Evolutionary conservation across 2,888 invertebrate species (phyloP), one percentile per base, ranked within the genome.

Genomic region (Drosophila helvetica): DNA sequence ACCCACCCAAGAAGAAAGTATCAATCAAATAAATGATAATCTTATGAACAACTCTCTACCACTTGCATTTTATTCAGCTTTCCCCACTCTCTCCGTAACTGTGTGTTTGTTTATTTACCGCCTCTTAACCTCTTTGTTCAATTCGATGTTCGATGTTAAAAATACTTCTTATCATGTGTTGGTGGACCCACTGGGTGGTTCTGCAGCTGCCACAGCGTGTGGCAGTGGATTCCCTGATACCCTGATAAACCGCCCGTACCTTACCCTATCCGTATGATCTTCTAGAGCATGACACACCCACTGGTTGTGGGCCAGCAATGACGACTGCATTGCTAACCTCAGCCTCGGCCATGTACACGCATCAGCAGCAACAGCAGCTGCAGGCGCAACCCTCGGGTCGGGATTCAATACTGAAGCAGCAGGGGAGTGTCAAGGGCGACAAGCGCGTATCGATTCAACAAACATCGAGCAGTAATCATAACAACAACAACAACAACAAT

Each of bases 321-420:
- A 72, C 53, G 12, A 52, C 62, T 10, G 51, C 72, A 25, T 62
- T 70, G 55, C 42, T 72, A 8, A 56, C 59, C 33, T 46, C 59
- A 1, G 45, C 47, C 38, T 38, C 38, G 38, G 38, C 38, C 38
- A 38, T 38, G 38, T 38, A 38, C 38, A 38, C 38, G 38, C 38
- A 38, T 38, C 77, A 65, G 62, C 74, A 30, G 63, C 75, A 27
- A 61, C 75, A 15, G 68, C 78, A 17, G 58, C 27, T 18, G 50
- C 64, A 52, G 65, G 60, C 61, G 61, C 62, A 62, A 61, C 79
- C 88, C 25, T 83, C 85, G 59, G 89, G 91, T 8, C 84, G 91
- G 48, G 92, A 92, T 77, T 92, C 92, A 7, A 92, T 92, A 71
- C 77, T 92, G 15, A 92, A 92, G 70, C 92, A 91, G 33, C 90